These are phyloP conservation scores for Anseranas semipalmata DNA, from an alignment of 2,113 vertebrate species.

Conservation along the genomic window DNA sequence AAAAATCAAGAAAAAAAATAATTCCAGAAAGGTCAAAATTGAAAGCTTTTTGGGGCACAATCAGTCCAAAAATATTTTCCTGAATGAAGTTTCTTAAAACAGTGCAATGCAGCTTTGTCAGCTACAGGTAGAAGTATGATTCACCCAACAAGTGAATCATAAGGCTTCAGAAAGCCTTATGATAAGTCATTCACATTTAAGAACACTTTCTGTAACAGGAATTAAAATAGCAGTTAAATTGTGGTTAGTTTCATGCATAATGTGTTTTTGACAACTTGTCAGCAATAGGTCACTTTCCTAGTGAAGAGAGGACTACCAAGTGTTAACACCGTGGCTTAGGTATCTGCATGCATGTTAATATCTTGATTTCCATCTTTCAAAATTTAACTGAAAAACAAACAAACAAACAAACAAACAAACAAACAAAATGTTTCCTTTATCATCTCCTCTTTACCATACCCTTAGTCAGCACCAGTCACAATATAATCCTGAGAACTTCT, in stretches of 20 bases:
- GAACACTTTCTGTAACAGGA: background rate
- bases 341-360: background rate
- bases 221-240: background rate
- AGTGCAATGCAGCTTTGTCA: background rate
- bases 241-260: background rate
- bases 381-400: background rate
- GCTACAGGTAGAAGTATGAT: rapidly evolving
- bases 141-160: rapidly evolving
- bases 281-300: background rate
- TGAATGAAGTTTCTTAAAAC: background rate
- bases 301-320: background rate
- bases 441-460: background rate
- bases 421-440: background rate
- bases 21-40: background rate
- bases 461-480: background rate
- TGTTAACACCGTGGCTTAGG: background rate
- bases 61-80: background rate
- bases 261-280: background rate
- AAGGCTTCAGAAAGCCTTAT: background rate
- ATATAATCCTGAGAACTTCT: background rate
- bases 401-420: no score
- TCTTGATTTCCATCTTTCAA: background rate
- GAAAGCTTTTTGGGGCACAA: rapidly evolving
- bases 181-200: background rate
- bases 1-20: background rate